These are phyloP conservation scores for Puma concolor DNA, from an alignment of 2,113 vertebrate genomes.

Conservation along the genomic window DNA sequence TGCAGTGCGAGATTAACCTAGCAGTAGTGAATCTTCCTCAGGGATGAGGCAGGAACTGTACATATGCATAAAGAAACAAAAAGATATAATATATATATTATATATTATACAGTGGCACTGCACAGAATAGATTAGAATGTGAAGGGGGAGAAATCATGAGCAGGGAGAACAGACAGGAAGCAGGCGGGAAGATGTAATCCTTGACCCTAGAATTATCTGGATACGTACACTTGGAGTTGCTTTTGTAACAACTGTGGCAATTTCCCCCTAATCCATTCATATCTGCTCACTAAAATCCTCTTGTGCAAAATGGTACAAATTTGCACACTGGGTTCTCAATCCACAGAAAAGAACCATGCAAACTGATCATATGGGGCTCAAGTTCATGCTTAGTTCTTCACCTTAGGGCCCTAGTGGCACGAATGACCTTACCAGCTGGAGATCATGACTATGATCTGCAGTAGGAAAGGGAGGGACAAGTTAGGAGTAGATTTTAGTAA, in stretches of 20 bases:
- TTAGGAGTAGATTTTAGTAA: neutral
- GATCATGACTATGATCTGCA: neutral
- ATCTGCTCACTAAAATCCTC: neutral
- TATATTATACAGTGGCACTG: neutral
- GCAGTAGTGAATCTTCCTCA: neutral
- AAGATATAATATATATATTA: neutral
- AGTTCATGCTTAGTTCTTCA: neutral
- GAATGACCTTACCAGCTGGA: neutral
- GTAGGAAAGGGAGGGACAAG: neutral
- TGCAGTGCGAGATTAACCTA: neutral
- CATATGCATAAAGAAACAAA: neutral
- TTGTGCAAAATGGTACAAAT: neutral
- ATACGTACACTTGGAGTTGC: neutral
- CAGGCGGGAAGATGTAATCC: neutral
- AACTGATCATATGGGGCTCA: neutral
- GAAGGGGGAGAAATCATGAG: neutral
- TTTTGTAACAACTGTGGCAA: neutral
- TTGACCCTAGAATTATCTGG: neutral
- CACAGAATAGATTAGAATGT: neutral
- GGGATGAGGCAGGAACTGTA: neutral
- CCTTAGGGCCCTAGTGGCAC: rapidly evolving
- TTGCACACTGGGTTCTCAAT: neutral
- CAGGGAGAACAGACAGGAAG: neutral
- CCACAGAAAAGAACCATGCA: neutral
- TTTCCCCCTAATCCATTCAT: neutral